Base-by-base conservation (phyloP, 2,888 invertebrate genomes). In the Epinotia nisella region DNA sequence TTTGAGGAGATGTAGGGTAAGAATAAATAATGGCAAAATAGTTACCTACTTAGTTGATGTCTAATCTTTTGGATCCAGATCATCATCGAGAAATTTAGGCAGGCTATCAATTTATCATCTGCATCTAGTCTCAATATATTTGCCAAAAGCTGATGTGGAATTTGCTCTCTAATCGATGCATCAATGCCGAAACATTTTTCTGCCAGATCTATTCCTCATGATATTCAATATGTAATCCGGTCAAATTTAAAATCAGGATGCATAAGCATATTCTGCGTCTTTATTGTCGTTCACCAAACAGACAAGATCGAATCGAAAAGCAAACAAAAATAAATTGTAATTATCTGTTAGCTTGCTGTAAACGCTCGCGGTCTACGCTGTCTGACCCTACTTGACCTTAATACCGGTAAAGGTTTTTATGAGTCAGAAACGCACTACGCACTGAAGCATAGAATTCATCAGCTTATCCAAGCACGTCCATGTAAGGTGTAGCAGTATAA, bases 401-500 rank as follows among this genome's bases (percentile, higher is more conserved):
- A n/a, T 13, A 41, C 41, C 53, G 21, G 39, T 51, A 39, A 21
- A 53, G 13, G 55, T 66, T 66, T 56, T 66, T 56, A 41, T 65
- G 17, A 9, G 51, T 17, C 15, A 56, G 55, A 21, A 17, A 66
- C 49, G 62, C 17, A 62, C 19, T 51, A n/a, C 65, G 53, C 53
- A 65, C 39, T 39, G 65, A 65, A 41, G 39, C 66, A 56, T 55
- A n/a, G 35, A 64, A 55, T 55, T 39, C 55, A 65, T 65, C 21
- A 39, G 55, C 39, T 21, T 66, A 56, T 66, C 55, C 21, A 24
- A 56, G 66, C 66, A 56, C 55, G 21, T 56, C 66, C 55, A 66
- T 41, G 66, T 66, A 66, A 55, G 55, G 65, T 66, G 64, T 29
- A 29, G 29, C 45, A 68, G 56, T 62, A 58, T 73, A 73, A 73